Conservation (phyloP, 2,888 invertebrate genomes). For the Macrosiphum euphorbiae region DNA sequence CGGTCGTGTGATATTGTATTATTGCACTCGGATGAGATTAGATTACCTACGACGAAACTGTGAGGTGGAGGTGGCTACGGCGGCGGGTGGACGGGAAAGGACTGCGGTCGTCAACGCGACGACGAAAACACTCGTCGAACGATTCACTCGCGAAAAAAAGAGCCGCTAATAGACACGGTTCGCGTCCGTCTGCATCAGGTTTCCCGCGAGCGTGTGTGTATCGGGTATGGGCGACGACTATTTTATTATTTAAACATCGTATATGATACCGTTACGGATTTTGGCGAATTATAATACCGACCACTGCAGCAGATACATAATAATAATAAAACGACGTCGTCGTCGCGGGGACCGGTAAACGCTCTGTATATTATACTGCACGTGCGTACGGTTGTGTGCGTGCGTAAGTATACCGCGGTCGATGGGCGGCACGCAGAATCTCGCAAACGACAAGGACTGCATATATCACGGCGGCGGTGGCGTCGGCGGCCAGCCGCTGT, state of each 20-base stretch:
- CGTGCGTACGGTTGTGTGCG: background rate
- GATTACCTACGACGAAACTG: background rate
- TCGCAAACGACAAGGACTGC: slow-evolving; percentile 4
- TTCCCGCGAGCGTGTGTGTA: background rate
- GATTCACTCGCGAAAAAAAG: background rate
- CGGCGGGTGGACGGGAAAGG: background rate
- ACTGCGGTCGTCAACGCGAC: slow-evolving; percentile 12
- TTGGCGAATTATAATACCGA: background rate
- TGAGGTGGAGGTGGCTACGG: background rate
- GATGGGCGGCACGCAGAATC: slow-evolving; percentile 60
- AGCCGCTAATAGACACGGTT: background rate
- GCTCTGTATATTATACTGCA: slow-evolving; percentile 43
- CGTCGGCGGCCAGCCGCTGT: slow-evolving; percentile 9
- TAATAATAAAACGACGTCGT: background rate
- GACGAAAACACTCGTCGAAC: background rate
- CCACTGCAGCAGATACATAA: background rate
- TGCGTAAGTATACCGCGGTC: slow-evolving; percentile 36
- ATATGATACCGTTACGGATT: background rate
- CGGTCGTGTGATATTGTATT: background rate
- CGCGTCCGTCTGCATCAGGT: background rate
- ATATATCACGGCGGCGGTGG: slow-evolving; percentile 11
- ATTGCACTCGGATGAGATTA: background rate
- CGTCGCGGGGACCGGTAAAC: background rate
- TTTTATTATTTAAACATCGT: background rate
- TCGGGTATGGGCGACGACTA: background rate